Conservation (phyloP, 2,888 invertebrate species). For the Halocaridina rubra region DNA sequence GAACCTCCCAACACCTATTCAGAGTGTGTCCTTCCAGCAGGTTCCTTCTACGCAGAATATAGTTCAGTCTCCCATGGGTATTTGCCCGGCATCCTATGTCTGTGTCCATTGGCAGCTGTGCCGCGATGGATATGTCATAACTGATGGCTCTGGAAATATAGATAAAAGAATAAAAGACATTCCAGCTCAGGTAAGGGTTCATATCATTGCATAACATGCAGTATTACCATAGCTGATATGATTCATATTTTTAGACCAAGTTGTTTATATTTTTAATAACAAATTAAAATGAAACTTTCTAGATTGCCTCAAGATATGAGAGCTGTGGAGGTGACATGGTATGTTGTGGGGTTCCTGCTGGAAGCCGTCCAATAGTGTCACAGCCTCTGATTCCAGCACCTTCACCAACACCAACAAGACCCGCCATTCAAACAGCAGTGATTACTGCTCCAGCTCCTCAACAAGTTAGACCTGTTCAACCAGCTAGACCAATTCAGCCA, state of each 20-base stretch:
- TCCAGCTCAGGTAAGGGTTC: conserved; percentile 35
- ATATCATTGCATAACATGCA: too few species aligned
- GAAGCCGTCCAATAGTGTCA: neutral
- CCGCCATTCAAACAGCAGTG: neutral
- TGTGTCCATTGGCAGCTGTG: conserved; percentile 63
- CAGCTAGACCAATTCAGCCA: neutral
- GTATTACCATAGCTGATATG: too few species aligned
- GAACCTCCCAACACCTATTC: neutral
- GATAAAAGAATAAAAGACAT: conserved; percentile 40
- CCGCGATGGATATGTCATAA: conserved; percentile 47
- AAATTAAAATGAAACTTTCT: neutral
- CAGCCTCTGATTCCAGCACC: neutral
- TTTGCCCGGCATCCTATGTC: conserved; percentile 39
- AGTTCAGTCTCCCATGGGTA: conserved; percentile 51
- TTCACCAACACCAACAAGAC: neutral
- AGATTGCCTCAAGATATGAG: conserved; percentile 16
- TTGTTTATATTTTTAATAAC: too few species aligned
- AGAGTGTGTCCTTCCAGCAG: neutral
- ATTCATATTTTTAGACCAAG: too few species aligned
- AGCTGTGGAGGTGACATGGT: conserved; percentile 59
- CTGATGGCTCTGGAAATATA: conserved; percentile 57
- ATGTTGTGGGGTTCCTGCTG: conserved; percentile 46
- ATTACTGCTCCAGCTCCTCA: neutral
- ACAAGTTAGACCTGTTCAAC: neutral
- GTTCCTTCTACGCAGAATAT: neutral